Base-by-base conservation (phyloP, 2,797 vertebrate species). In the Sebastes vulpes region DNA sequence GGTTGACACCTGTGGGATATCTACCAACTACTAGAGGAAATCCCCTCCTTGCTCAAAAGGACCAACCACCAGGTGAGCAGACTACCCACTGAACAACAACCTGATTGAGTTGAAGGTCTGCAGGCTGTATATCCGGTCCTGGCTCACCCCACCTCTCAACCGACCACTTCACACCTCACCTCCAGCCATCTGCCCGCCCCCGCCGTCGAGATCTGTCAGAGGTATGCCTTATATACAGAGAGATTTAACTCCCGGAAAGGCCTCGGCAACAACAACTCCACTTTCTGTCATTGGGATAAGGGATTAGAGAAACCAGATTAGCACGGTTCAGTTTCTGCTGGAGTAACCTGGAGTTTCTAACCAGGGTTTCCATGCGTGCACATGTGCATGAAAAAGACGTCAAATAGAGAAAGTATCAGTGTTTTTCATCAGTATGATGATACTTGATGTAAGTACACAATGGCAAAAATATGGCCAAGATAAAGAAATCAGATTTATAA, bases 151-250 rank as follows among this genome's bases (percentile, higher is more conserved):
- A 59, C 54, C 57, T 67, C 65, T 84, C 72, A 70, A 58, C 68
- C 42, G 59, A 66, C 46, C 72, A 77, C 69, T 91, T 92, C 83
- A 91, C 88, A 91, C 86, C 71, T 90, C 70, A 81, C 58, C 42
- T 54, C 38, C 48, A 75, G 71, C 89, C 85, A 90, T 91, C 88
- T 87, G 86, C 69, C 59, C 60, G 18, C n/a, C 54, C 67, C 23
- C 42, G 53, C 29, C 14, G 2, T 48, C 5, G 1, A 1, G 9
- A 65, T 68, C 60, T 60, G 48, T 65, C 16, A 31, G 65, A 85
- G 52, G 26, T 65, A 63, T 69, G 63, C 69, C n/a, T 26, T 57
- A 72, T 53, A 64, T 69, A 75, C 66, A n/a, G n/a, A 53, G 42
- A 56, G 58, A 77, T 83, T 75, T 46, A 69, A 57, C 75, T 54